Percentiles rank a stretch among this genome's conserved stretches.
Conservation (phyloP, 1,140 invertebrate genomes). For the Microplitis mediator region DNA sequence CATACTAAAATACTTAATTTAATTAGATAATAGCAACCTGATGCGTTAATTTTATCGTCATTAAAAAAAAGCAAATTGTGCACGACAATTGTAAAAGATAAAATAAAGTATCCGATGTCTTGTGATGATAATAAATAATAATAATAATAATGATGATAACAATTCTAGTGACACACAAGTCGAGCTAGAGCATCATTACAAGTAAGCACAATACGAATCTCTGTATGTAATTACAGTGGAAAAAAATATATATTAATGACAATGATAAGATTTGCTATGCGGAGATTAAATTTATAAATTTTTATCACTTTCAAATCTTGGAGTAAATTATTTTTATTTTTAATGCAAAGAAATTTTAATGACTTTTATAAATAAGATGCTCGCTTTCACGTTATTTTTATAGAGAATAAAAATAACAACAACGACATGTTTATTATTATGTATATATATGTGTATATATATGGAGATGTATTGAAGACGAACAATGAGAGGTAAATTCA, state of each 20-base stretch:
- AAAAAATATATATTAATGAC: background rate
- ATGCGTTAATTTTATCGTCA: too few species aligned
- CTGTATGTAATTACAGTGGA: slow-evolving; percentile 1
- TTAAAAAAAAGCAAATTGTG: too few species aligned
- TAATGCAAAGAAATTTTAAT: too few species aligned
- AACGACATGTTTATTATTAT: background rate
- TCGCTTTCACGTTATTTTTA: slow-evolving; percentile 20
- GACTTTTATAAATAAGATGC: background rate
- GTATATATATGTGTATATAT: background rate
- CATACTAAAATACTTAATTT: too few species aligned
- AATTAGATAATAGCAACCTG: too few species aligned
- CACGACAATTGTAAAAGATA: too few species aligned
- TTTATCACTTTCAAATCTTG: too few species aligned
- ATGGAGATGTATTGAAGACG: background rate
- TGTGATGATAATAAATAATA: too few species aligned
- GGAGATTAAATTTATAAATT: too few species aligned
- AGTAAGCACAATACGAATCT: slow-evolving; percentile 11
- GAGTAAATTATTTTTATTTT: too few species aligned
- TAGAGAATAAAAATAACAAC: background rate
- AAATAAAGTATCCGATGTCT: too few species aligned
- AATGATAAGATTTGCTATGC: slow-evolving; percentile 1
- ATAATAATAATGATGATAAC: slow-evolving; percentile 11
- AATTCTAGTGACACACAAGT: background rate
- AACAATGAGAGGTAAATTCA: slow-evolving; percentile 16
- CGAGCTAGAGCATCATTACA: background rate